These are phyloP conservation scores for Ophion slaviceki DNA, from an alignment of 2,888 invertebrate species.

Conservation along the genomic window DNA sequence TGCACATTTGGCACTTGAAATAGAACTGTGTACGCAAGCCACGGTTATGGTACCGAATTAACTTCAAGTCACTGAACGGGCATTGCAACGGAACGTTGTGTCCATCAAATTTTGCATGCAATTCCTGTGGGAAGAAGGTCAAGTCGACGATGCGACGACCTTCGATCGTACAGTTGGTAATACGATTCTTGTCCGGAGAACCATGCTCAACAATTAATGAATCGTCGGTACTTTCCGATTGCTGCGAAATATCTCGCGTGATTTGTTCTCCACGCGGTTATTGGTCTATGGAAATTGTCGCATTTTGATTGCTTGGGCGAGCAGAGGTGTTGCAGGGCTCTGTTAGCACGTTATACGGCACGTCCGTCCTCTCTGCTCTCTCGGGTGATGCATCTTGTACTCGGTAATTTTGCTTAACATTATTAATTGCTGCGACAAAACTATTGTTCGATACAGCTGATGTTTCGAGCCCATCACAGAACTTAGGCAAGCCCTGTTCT, in stretches of 20 bases:
- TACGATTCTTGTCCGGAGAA: not conserved
- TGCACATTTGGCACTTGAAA: constrained; percentile 26
- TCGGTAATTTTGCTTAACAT: too few relatives aligned
- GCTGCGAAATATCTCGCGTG: not conserved
- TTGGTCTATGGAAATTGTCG: not conserved
- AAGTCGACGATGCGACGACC: constrained; percentile 45
- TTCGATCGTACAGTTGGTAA: not conserved
- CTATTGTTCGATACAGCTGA: too few relatives aligned
- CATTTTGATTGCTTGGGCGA: too few relatives aligned
- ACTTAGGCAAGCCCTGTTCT: too few relatives aligned
- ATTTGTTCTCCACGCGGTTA: not conserved
- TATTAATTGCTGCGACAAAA: too few relatives aligned
- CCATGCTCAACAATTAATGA: not conserved
- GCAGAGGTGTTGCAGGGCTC: too few relatives aligned
- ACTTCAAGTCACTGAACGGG: constrained; percentile 16
- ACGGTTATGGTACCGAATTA: not conserved
- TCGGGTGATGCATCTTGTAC: too few relatives aligned
- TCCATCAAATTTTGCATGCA: constrained; percentile 16
- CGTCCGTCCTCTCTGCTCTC: too few relatives aligned
- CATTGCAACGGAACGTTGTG: constrained; percentile 9
- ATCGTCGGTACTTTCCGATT: not conserved
- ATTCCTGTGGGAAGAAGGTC: not conserved
- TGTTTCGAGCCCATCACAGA: too few relatives aligned
- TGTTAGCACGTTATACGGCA: too few relatives aligned
- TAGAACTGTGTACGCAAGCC: constrained; percentile 30